Base-by-base conservation (phyloP, 2,113 vertebrate species). In the Phyllostomus discolor region DNA sequence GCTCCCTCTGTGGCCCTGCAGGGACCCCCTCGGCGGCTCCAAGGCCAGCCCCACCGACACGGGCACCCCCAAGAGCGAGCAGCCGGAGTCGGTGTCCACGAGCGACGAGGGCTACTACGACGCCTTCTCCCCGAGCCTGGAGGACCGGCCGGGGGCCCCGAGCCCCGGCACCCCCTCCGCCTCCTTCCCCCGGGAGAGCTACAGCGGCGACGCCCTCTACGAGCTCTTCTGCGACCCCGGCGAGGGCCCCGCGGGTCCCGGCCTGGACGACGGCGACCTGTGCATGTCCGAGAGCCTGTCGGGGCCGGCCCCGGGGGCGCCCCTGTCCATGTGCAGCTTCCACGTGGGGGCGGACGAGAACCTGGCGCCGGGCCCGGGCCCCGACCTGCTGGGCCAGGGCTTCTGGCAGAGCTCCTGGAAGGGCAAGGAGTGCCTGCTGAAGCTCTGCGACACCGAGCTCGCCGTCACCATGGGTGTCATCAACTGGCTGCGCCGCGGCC, bases 41-140 rank as follows among this genome's bases (percentile, higher is more conserved):
- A 98, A 98, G 97, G 98, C 98, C 12, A 98, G 97, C 66, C 98
- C 98, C 79, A 76, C 95, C 72, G 98, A 99, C 88, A 98, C 98
- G 52, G 98, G 97, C 48, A 99, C 99, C 0, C 99, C 98, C 0
- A 99, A 99, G 98, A 99, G 99, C 3, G 99, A 99, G 95, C 98
- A 98, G 96, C 99, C 99, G 2, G 99, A 99, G 91, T 99, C 98
- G 1, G 98, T 97, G 73, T 99, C 99, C 92, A 99, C 98, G 0
- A 99, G 99, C 24, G 99, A 99, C n/a, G 99, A 99, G 94, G 99
- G 99, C 14, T 99, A 99, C 90, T 99, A 98, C 79, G 99, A 99
- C 41, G 98, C 98, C 41, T 98, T 99, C 90, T 99, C 99, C 33
- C 98, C 99, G 2, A 98, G 98, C 20, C 97, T 98, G 8, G 99